Base-by-base conservation (phyloP, 1,140 invertebrate genomes). In the Teleopsis dalmanni region DNA sequence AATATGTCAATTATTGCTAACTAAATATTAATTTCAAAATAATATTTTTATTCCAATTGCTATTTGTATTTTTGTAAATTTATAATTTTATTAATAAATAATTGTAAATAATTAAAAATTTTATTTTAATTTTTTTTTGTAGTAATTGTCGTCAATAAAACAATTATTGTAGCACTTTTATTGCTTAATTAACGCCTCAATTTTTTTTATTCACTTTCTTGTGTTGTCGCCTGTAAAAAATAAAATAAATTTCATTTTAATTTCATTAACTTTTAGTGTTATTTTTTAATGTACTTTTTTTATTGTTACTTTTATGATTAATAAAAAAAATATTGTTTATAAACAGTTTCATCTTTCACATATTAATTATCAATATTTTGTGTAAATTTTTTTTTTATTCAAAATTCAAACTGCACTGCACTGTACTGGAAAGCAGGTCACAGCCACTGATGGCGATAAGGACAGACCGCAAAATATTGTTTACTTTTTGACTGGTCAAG, bases 401-500 rank as follows among this genome's bases (percentile, higher is more conserved):
- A 13, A 25, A 11, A 31, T 25, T 50, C 7, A 11, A 45, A 50
- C 44, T 46, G 47, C 42, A 44, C 42, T 50, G 45, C 21, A 46
- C 22, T 37, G 22, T 19, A 16, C 19, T 11, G 14, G 31, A 23
- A 40, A 42, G 55, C 71, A 98, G 94, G 93, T 98, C 37, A 89
- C 84, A 21, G 94, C 94, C 19, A 93, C 88, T 3, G 94, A 98
- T 67, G 92, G 92, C 18, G 94, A 98, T 71, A 90, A 91, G 61
- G 91, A 95, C 69, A 81, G 94, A 40, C 86, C 85, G 35, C 91
- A 94, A 62, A 90, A 94, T 62, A 97, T 98, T 65, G 91, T 96
- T 6, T 98, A 98, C 72, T 94, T 93, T 73, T 75, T 98, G 38
- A 96, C 93, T 19, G 94, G 94, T 9, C 92, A 97, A 69, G 94